Conservation (phyloP, 2,797 vertebrate genomes). For the Sebastes elongatus region DNA sequence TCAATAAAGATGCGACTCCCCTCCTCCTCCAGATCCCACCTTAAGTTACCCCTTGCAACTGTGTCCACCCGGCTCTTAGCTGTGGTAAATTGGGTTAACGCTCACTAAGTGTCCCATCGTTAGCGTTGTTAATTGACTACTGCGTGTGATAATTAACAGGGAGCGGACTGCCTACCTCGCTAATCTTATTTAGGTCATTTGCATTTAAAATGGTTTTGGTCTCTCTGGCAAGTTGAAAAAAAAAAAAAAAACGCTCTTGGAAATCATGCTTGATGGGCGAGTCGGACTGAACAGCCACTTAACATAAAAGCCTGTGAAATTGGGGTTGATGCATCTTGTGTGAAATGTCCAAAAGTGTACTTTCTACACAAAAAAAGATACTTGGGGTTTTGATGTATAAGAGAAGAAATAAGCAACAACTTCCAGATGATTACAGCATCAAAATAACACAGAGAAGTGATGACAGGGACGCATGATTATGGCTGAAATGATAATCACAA, state of each 20-base stretch:
- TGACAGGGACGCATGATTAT: too few species aligned
- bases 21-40: slow-evolving; percentile 32
- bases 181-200: slow-evolving; percentile 85
- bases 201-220: slow-evolving; percentile 83
- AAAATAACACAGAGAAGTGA: background rate
- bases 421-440: background rate
- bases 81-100: slow-evolving; percentile 79
- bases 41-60: slow-evolving; percentile 61
- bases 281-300: slow-evolving; percentile 22
- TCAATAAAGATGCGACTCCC: slow-evolving; percentile 20
- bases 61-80: slow-evolving; percentile 65
- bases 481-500: too few species aligned
- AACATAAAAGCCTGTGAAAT: slow-evolving; percentile 29
- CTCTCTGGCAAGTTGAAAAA: slow-evolving; percentile 62
- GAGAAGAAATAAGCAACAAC: background rate
- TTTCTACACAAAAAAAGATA: background rate
- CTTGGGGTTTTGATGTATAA: background rate
- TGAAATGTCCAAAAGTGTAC: background rate
- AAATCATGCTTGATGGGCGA: slow-evolving; percentile 48
- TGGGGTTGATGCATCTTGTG: background rate
- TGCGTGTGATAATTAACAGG: slow-evolving; percentile 83
- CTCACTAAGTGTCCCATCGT: slow-evolving; percentile 81
- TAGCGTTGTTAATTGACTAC: slow-evolving; percentile 83
- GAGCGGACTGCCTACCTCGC: slow-evolving; percentile 76
- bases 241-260: slow-evolving; percentile 8